Evolutionary conservation across 2,888 invertebrate species (phyloP), one percentile per base, ranked within the genome.

Genomic region (Caradrina kadenii): DNA sequence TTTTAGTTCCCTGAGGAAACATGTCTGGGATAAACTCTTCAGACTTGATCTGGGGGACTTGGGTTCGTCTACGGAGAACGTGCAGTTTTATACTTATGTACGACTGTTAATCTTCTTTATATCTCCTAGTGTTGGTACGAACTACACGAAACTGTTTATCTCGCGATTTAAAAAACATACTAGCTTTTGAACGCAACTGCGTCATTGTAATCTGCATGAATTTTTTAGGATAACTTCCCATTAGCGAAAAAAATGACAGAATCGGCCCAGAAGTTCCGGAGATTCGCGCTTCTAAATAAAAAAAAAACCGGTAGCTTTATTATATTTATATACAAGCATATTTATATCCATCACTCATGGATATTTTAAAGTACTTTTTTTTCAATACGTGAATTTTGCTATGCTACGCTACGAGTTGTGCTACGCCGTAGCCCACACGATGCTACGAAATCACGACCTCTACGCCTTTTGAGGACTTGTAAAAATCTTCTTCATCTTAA

Each of bases 1-100:
- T 66, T 79, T 70, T 22, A 22, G 73, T 59, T 73, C 74, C 65
- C 79, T 10, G 1, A 54, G 62, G 69, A 66, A 49, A 49, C 19
- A 42, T 64, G 62, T 69, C 60, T 50, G 53, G 54, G 39, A 73
- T 73, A 69, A 69, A 79, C 70, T 74, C 66, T 64, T 48, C 53
- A 67, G 56, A 63, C 62, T 59, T 74, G 70, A 70, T 70, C 49
- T 56, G 59, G 60, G 50, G 60, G 49, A 56, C 50, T 42, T 66
- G 15, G 26, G 52, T 63, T 26, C 59, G 59, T 62, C 55, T 49
- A 50, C 55, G 56, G 26, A 69, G 10, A 49, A 54, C 10, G 55
- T 15, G 42, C 13, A n/a, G 21, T 49, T 66, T 45, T 66, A 21
- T 59, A 60, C 50, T 61, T 64, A 21, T 13, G 13, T 31, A 17